These are phyloP conservation scores for Lacerta agilis DNA, from an alignment of 2,797 vertebrate species.

Conservation along the genomic window DNA sequence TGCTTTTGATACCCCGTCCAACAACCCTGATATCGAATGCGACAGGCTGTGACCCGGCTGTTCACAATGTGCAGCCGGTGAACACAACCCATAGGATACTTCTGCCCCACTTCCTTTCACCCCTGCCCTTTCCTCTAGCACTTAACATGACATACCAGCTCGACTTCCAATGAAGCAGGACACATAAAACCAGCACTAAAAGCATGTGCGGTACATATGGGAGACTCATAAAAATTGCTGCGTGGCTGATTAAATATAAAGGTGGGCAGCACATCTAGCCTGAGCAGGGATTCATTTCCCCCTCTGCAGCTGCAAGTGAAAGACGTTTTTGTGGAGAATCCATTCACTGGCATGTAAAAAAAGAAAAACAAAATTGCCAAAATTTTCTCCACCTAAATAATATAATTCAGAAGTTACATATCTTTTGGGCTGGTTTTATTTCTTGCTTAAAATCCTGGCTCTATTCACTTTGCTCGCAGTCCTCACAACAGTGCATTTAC, in stretches of 20 bases:
- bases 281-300: slow-evolving; percentile 18
- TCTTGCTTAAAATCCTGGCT: not conserved
- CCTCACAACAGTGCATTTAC: not conserved
- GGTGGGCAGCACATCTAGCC: slow-evolving; percentile 32
- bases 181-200: slow-evolving; percentile 32
- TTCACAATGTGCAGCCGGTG: not conserved
- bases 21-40: slow-evolving; percentile 84
- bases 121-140: not conserved
- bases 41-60: slow-evolving; percentile 80
- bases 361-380: slow-evolving; percentile 5
- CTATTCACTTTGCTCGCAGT: not conserved
- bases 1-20: slow-evolving; percentile 74
- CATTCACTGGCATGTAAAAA: slow-evolving; percentile 11
- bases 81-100: slow-evolving; percentile 19
- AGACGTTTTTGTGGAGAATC: slow-evolving; percentile 2
- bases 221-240: slow-evolving; percentile 47
- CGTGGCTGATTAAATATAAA: not conserved
- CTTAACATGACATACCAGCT: slow-evolving; percentile 3
- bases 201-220: not conserved
- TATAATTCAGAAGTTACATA: not conserved
- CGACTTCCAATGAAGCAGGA: slow-evolving; percentile 24
- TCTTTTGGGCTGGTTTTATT: slow-evolving; percentile 2
- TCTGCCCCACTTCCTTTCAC: not conserved
- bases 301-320: not conserved
- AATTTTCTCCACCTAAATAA: not conserved